Percentiles rank a stretch among this genome's conserved stretches.
Evolutionary conservation across 2,797 vertebrate genomes (phyloP).

Genomic region (Moxostoma hubbsi): DNA sequence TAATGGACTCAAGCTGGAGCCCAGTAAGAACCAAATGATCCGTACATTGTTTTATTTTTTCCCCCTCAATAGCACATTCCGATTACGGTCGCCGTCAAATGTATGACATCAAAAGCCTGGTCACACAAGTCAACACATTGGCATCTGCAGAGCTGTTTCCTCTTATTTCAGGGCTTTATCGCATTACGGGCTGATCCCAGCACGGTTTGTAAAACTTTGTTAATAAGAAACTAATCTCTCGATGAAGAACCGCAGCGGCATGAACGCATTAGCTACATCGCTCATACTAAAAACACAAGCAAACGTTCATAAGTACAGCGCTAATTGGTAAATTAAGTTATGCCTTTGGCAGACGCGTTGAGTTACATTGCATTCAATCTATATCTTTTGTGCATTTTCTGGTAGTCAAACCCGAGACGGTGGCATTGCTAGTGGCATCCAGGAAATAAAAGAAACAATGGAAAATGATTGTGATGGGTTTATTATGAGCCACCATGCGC

Average conservation of each 20-base stretch:
- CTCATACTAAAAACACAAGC: constrained; percentile 36
- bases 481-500: constrained; percentile 25
- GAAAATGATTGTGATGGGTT: neutral
- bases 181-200: constrained; percentile 52
- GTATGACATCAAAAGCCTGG: constrained; percentile 62
- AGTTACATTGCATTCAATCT: neutral
- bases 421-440: neutral
- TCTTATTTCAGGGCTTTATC: constrained; percentile 60
- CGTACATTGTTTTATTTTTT: constrained; percentile 59
- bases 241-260: constrained; percentile 32
- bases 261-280: constrained; percentile 48
- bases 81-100: constrained; percentile 56
- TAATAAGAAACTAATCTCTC: constrained; percentile 54
- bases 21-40: constrained; percentile 58
- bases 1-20: constrained; percentile 64
- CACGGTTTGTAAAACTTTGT: constrained; percentile 50
- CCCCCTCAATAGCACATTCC: constrained; percentile 55
- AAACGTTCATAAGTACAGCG: constrained; percentile 17
- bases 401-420: neutral
- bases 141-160: constrained; percentile 56
- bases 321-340: constrained; percentile 24
- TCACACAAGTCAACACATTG: constrained; percentile 64
- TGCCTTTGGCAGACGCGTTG: neutral
- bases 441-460: neutral
- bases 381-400: neutral